Base-by-base conservation (phyloP, 2,797 vertebrate genomes). In the Sardinella longiceps region DNA sequence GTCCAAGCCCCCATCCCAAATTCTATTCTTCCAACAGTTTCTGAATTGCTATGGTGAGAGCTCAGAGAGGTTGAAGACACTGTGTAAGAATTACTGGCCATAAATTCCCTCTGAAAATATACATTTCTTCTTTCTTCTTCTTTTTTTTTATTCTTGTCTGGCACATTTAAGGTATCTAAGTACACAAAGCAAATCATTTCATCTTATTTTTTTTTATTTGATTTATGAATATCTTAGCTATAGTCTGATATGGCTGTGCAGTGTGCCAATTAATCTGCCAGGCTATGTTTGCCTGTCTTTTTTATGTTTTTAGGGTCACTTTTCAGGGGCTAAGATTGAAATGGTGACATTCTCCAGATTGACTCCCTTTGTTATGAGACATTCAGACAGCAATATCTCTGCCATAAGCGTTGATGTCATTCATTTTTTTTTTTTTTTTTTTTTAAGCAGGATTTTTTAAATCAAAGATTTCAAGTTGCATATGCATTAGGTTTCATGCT, bases 1-100 rank as follows among this genome's bases (percentile, higher is more conserved):
- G 87, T 89, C 86, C 81, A 77, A 77, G 2, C 33, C 70, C 66
- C 66, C 66, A 37, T 30, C 66, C n/a, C 60, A 12, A 12, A 14
- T 37, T 70, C 66, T 37, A 53, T 20, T 70, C 15, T 37, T 70
- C 30, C 37, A 9, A 30, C 60, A 25, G 11, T 66, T 66, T 63
- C 60, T 28, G 60, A 30, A 66, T 66, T 66, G 60, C 66, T 15
- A 37, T 70, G 66, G 28, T 15, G 18, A 70, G 66, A 30, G 2
- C 60, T 66, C 60, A 14, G 14, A 66, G 28, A 70, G 12, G 66
- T 37, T 37, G 28, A 12, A 70, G 33, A 70, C 15, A 70, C 30
- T 37, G 46, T 48, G 23, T 23, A 7, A 28, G 60, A 30, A 66
- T 28, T 66, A 28, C 33, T 70, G 30, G 15, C n/a, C 28, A 9